Evolutionary conservation across 2,113 vertebrate species (phyloP), one percentile per base, ranked within the genome.

Genomic region (Pogona vitticeps): DNA sequence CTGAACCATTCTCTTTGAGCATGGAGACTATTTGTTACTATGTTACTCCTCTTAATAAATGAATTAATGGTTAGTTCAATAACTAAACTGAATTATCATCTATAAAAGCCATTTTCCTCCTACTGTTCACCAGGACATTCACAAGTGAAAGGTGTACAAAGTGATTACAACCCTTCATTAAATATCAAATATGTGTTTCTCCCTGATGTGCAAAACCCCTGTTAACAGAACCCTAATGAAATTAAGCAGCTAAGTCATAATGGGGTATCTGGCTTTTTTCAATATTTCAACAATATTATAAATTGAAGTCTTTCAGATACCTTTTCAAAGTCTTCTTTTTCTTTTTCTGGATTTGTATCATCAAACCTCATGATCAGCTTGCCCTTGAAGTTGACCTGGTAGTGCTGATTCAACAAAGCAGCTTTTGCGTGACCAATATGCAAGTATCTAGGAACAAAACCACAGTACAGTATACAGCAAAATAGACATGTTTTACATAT

Each of bases 321-420:
- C 98, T 99, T 99, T 96, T 99, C 99, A 97, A 99, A 99, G 95
- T 99, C 98, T 95, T 99, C 99, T 95, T 99, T 99, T 90, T 99
- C 99, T 95, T 99, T 99, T 95, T 99, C 99, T 0, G 99, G 99
- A 94, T 99, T 99, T 92, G 99, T 99, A 96, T 99, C 99, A 90
- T 99, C 99, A 87, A 99, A 99, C 89, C 99, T 98, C 99, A 99
- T 99, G 95, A 99, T 99, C 76, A 99, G 97, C 92, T 99, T 98
- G 92, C 99, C 99, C 96, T 98, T 99, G 90, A 99, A 99, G 88
- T 97, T 98, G 91, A 99, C 93, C 96, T 99, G 99, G 93, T 99
- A 99, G 95, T 99, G 98, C 94, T 99, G 99, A 96, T 99, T 99
- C 91, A 99, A 97, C 85, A 99, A 96, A 72, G 99, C 99, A 83